A percentile compares a stretch with the other conserved stretches of the same genome.
Conservation (phyloP, 2,888 invertebrate genomes). For the Vesta saturnalis region DNA sequence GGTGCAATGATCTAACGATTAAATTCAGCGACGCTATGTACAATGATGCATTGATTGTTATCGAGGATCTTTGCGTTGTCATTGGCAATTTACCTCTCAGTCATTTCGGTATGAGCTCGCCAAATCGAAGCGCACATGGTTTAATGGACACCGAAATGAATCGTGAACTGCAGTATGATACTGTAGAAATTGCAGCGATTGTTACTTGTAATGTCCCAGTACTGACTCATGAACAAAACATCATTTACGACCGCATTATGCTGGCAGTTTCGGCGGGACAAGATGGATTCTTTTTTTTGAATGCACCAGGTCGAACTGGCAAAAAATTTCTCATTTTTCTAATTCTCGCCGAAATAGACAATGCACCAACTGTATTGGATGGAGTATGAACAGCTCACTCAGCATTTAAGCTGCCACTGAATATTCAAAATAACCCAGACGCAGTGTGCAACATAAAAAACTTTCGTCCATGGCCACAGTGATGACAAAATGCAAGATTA, state of each 20-base stretch:
- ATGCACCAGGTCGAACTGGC: slow-evolving; percentile 48
- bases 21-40: slow-evolving; percentile 40
- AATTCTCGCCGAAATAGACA: slow-evolving; percentile 51
- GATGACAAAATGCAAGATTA: slow-evolving; percentile 46
- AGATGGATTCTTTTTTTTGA: neutral
- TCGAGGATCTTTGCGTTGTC: slow-evolving; percentile 50
- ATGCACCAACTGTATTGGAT: slow-evolving; percentile 57
- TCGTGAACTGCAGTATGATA: slow-evolving; percentile 38
- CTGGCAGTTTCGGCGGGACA: slow-evolving; percentile 25
- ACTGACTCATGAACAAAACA: slow-evolving; percentile 39
- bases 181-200: slow-evolving; percentile 31
- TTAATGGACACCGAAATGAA: slow-evolving; percentile 31
- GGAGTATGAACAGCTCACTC: slow-evolving; percentile 56
- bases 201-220: slow-evolving; percentile 36
- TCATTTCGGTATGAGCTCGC: slow-evolving; percentile 46
- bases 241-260: slow-evolving; percentile 37
- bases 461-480: slow-evolving; percentile 44
- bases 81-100: no score
- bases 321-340: slow-evolving; percentile 53
- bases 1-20: slow-evolving; percentile 40
- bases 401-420: slow-evolving; percentile 51
- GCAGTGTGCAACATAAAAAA: slow-evolving; percentile 53
- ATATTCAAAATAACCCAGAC: slow-evolving; percentile 43
- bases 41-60: slow-evolving; percentile 48
- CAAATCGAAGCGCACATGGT: slow-evolving; percentile 40